Evolutionary conservation across 2,113 vertebrate genomes (phyloP), one percentile per base, ranked within the genome.

Genomic region (Lates calcarifer): DNA sequence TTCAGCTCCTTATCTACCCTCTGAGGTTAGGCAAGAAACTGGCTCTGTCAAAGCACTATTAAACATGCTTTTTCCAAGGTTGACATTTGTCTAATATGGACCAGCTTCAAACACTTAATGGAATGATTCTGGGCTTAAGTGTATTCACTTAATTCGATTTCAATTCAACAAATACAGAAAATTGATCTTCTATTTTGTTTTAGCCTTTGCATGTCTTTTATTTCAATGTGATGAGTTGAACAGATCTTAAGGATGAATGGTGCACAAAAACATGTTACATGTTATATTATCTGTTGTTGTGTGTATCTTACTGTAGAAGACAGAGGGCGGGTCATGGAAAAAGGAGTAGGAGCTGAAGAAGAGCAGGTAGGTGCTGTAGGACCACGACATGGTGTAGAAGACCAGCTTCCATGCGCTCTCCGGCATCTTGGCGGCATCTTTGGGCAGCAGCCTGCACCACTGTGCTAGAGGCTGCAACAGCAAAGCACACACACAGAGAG

Each of bases 401-500:
- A 97, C 93, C 90, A 99, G 94, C 95, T 99, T 99, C 98, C 98
- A 99, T 71, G 95, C 95, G 12, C 98, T 99, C 95, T 99, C 98
- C 0, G 98, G 98, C 96, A 99, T 96, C 95, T 99, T 99, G 89
- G 95, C 95, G 0, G 96, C 96, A 94, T 99, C 98, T 82, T 92
- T 96, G 12, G 97, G 96, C 89, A 95, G 94, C 79, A 99, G 88
- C 39, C 84, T 84, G 88, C 96, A 98, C 95, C 96, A 93, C 18
- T 91, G 91, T 61, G 92, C 97, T 0, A 99, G 90, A 37, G 98
- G 98, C 98, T 99, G 93, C n/a, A 7, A 76, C 51, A 35, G 47
- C 56, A 83, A 66, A 77, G 74, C 5, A n/a, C n/a, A n/a, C n/a
- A n/a, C n/a, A n/a, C n/a, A n/a, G n/a, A n/a, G n/a, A n/a, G n/a